These are phyloP conservation scores for Acanthurus lineatus DNA, from an alignment of 2,797 vertebrate species.

Conservation along the genomic window DNA sequence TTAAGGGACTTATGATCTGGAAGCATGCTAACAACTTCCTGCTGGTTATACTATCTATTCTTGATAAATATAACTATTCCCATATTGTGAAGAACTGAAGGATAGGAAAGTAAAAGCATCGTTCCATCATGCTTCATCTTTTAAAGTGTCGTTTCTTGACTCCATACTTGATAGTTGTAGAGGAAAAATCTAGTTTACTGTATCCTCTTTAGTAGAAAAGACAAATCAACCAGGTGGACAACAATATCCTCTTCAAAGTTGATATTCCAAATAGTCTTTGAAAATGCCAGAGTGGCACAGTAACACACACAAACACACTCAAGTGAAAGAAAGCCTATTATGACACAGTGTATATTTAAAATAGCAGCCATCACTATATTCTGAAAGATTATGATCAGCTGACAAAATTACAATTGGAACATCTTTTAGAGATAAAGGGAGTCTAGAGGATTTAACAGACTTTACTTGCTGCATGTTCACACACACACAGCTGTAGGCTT, in stretches of 20 bases:
- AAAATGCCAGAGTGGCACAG: not conserved
- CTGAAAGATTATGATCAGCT: not conserved
- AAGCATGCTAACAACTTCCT: no score
- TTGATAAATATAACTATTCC: not conserved
- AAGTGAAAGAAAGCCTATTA: not conserved
- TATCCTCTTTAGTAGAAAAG: no score
- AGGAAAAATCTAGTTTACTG: not conserved
- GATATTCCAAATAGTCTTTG: not conserved
- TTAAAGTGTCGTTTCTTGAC: not conserved
- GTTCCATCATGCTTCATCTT: not conserved
- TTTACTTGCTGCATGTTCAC: no score
- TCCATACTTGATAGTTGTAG: not conserved
- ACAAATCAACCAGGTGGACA: not conserved
- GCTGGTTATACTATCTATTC: no score
- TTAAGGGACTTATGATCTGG: not conserved
- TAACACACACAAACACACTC: not conserved
- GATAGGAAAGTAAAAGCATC: not conserved
- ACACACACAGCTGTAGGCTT: no score
- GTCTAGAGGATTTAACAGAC: no score
- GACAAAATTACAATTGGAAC: not conserved
- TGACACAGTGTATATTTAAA: not conserved
- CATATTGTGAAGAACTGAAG: not conserved
- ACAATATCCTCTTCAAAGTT: not conserved
- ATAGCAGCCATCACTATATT: not conserved
- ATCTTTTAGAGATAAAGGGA: not conserved